These are phyloP conservation scores for Sesamia inferens DNA, from an alignment of 2,888 invertebrate genomes.

Conservation along the genomic window DNA sequence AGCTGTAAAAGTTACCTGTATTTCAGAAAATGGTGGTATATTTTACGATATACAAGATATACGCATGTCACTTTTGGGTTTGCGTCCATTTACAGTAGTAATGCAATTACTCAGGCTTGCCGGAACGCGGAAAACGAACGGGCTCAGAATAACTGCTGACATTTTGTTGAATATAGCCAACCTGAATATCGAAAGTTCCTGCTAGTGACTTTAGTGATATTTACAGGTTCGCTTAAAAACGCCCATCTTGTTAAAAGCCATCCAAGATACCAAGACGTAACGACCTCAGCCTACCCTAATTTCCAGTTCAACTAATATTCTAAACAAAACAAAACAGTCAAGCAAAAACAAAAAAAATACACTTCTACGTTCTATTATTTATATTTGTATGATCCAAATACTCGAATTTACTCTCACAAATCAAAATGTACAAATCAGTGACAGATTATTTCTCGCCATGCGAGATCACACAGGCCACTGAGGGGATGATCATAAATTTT, in stretches of 20 bases:
- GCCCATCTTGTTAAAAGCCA: no score
- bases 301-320: neutral
- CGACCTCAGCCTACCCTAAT: no score
- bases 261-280: no score
- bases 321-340: neutral
- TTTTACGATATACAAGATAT: slow-evolving; percentile 2
- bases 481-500: slow-evolving; percentile 68
- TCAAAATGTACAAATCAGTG: slow-evolving; percentile 39
- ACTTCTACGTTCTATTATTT: neutral
- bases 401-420: slow-evolving; percentile 17
- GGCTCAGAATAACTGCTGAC: slow-evolving; percentile 11
- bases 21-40: slow-evolving; percentile 14
- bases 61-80: slow-evolving; percentile 23
- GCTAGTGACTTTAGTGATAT: neutral
- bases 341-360: neutral
- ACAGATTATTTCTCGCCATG: slow-evolving; percentile 34
- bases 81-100: slow-evolving; percentile 25
- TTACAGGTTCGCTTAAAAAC: neutral
- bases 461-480: slow-evolving; percentile 45
- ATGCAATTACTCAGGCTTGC: slow-evolving; percentile 22
- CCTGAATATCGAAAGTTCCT: neutral
- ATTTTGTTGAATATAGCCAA: slow-evolving; percentile 4
- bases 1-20: slow-evolving; percentile 53
- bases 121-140: slow-evolving; percentile 24
- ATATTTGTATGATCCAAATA: slow-evolving; percentile 9